phyloP scores from a whole-genome alignment of 2,113 vertebrate species.

The Archilochus colubris region DNA sequence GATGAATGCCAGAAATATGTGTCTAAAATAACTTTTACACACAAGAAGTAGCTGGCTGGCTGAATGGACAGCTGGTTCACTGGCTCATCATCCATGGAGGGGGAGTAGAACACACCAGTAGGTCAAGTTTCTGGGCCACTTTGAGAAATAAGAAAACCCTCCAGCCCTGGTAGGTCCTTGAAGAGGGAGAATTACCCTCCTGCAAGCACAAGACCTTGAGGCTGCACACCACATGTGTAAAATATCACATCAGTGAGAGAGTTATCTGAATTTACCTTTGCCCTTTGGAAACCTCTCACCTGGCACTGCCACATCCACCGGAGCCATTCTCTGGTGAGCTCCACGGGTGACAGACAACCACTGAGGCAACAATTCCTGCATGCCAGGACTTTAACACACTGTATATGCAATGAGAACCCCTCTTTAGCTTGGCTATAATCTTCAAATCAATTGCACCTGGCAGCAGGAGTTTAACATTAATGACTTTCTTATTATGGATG shows the following conservation, averaged over 20 bases:
- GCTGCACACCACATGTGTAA: background rate
- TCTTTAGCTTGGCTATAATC: background rate
- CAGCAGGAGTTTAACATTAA: constrained; percentile 43
- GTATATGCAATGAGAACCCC: background rate
- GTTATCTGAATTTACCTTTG: background rate
- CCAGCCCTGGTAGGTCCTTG: background rate
- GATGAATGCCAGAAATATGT: background rate
- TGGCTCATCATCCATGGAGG: background rate
- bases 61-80: background rate
- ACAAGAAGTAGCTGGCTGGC: background rate
- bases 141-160: background rate
- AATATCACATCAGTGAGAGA: background rate
- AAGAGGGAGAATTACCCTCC: background rate
- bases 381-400: background rate
- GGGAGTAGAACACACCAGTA: background rate
- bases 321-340: background rate
- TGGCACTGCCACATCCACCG: background rate
- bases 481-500: constrained; percentile 43
- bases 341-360: background rate
- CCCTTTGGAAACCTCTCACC: background rate
- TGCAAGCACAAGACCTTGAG: background rate
- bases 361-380: background rate
- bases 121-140: background rate
- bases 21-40: background rate
- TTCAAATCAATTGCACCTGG: constrained; percentile 14